Evolutionary conservation across 2,888 invertebrate genomes (phyloP).

Genomic region (Lamproptera curius): DNA sequence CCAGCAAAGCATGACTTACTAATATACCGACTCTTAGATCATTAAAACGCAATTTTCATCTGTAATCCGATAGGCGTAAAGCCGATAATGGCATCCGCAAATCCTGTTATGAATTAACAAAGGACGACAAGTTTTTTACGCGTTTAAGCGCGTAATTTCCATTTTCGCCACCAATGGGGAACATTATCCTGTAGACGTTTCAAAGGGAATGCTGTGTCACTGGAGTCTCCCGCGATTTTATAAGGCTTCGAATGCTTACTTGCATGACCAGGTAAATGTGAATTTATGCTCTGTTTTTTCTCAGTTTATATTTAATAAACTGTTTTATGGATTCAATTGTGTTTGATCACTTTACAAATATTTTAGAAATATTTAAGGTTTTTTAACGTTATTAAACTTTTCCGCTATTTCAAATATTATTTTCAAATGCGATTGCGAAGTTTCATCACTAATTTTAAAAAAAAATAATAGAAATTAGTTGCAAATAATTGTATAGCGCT

Average conservation of each 20-base stretch:
- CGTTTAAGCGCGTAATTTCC: constrained; percentile 52
- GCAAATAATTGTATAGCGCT: too few relatives aligned
- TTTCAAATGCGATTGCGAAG: background rate
- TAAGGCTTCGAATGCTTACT: background rate
- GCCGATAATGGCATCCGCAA: background rate
- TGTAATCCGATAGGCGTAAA: background rate
- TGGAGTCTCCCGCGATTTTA: constrained; percentile 9
- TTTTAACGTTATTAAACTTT: background rate
- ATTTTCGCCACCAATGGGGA: constrained; percentile 50
- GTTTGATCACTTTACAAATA: background rate
- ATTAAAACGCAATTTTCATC: too few relatives aligned
- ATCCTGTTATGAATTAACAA: constrained; percentile 2
- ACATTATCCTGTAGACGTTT: constrained; percentile 16
- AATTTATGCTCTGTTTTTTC: background rate
- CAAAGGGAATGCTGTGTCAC: constrained; percentile 7
- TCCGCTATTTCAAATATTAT: background rate
- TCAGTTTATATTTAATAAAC: background rate
- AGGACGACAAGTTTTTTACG: constrained; percentile 16
- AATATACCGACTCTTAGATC: too few relatives aligned
- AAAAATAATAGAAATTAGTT: too few relatives aligned
- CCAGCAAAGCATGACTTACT: too few relatives aligned
- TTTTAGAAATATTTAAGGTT: background rate
- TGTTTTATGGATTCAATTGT: background rate
- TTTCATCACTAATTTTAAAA: too few relatives aligned
- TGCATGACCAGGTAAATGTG: background rate